These are phyloP conservation scores for Oxycera nigricornis DNA, from an alignment of 2,888 invertebrate species.

Conservation along the genomic window DNA sequence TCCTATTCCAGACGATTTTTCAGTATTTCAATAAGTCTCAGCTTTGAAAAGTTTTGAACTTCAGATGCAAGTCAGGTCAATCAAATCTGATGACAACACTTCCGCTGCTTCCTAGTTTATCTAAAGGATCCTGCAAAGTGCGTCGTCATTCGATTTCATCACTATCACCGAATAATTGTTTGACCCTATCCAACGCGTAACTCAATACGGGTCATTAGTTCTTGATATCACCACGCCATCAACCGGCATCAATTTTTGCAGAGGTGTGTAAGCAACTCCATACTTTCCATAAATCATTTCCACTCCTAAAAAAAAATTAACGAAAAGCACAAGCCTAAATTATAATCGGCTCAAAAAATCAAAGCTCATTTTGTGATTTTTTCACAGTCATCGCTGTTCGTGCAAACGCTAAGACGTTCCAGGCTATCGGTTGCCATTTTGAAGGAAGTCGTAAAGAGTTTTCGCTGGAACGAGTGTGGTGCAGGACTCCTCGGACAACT, in stretches of 20 bases:
- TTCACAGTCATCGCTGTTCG: conserved; percentile 4
- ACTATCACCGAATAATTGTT: no score
- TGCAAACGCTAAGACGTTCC: neutral
- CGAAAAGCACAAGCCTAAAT: conserved; percentile 7
- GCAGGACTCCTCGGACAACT: conserved; percentile 15
- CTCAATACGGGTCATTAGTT: no score
- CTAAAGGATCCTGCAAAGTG: no score
- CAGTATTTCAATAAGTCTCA: no score
- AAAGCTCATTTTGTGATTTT: conserved; percentile 16
- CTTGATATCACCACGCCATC: no score
- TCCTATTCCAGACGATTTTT: no score
- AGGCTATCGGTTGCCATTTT: neutral
- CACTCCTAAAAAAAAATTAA: neutral
- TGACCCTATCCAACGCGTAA: no score
- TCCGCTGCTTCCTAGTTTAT: no score
- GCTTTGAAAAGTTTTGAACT: no score
- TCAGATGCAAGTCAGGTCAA: no score
- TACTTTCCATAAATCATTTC: neutral
- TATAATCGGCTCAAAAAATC: neutral
- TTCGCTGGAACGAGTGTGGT: conserved; percentile 15
- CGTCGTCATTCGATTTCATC: no score
- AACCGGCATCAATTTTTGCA: neutral
- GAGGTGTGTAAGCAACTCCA: neutral
- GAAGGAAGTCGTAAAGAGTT: neutral
- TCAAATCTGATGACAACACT: no score